Conservation (phyloP, 2,888 invertebrate species). For the Glyphotaelius pellucidus region DNA sequence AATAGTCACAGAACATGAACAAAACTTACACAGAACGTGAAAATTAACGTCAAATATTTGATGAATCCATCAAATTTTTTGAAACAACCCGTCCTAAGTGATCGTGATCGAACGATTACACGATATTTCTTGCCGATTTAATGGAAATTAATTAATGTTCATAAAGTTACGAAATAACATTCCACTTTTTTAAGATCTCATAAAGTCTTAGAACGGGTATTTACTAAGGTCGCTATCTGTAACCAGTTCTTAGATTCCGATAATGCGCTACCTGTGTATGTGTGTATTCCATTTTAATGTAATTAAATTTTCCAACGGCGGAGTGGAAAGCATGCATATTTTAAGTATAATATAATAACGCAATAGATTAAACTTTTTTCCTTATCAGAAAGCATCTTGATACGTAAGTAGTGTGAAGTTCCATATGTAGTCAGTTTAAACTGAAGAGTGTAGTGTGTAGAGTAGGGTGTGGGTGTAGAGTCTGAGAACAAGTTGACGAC, state of each 20-base stretch:
- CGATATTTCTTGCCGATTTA: no score
- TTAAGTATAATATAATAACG: background rate
- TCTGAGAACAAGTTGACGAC: background rate
- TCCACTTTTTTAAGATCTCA: no score
- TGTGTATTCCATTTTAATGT: background rate
- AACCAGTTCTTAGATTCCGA: background rate
- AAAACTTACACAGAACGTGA: no score
- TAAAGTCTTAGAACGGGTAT: background rate
- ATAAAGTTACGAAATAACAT: background rate
- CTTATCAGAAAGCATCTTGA: background rate
- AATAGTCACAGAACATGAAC: no score
- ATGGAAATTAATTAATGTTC: background rate
- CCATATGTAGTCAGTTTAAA: background rate
- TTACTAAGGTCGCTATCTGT: background rate
- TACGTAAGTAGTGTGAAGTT: background rate
- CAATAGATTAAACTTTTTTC: background rate
- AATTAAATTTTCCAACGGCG: background rate
- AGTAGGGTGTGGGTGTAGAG: background rate
- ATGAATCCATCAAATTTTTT: no score
- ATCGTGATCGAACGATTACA: no score
- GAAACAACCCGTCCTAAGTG: no score
- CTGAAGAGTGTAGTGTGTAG: background rate
- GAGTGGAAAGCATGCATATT: background rate
- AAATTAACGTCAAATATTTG: no score
- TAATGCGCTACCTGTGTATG: background rate